Evolutionary conservation across 2,888 invertebrate species (phyloP), one percentile per base, ranked within the genome.

Genomic region (Sympetrum striolatum): DNA sequence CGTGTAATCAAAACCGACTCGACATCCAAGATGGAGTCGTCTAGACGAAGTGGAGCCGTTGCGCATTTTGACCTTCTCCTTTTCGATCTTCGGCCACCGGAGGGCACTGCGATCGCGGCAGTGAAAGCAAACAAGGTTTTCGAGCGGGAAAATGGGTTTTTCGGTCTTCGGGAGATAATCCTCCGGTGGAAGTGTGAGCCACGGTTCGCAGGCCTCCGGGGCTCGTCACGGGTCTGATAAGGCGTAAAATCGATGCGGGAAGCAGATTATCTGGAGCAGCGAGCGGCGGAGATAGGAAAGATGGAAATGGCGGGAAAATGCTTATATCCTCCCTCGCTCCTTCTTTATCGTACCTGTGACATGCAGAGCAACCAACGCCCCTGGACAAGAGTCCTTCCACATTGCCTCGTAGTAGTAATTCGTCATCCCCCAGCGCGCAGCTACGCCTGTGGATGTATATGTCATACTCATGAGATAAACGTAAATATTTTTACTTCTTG

Each of bases 171-270:
- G 22, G 64, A 44, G 64, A 64, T 64, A 64, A 64, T 64, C 64
- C 22, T 6, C 64, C 5, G 25, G 10, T n/a, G n/a, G 22, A 64
- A n/a, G 64, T 64, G 22, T 22, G n/a, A n/a, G 64, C 64, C 64
- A 64, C 64, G 64, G 64, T 3, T n/a, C n/a, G n/a, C n/a, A 8
- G 64, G n/a, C n/a, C 64, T 64, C 64, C n/a, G 5, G 64, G n/a
- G 64, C 64, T 64, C 64, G 64, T 22, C 64, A 22, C n/a, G 2
- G 25, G 10, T 5, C 64, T 64, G 90, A 90, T 73, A 91, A 31
- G 35, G 58, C 81, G 80, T 31, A 90, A 86, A 90, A 35, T 53
- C 64, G 80, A 90, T 64, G 90, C 60, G 53, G 73, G 90, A 91
- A 90, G 90, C 44, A 48, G 90, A 90, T 53, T 80, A n/a, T 79